These are phyloP conservation scores for Rhinophrynus dorsalis DNA, from an alignment of 2,797 vertebrate genomes.

Conservation along the genomic window DNA sequence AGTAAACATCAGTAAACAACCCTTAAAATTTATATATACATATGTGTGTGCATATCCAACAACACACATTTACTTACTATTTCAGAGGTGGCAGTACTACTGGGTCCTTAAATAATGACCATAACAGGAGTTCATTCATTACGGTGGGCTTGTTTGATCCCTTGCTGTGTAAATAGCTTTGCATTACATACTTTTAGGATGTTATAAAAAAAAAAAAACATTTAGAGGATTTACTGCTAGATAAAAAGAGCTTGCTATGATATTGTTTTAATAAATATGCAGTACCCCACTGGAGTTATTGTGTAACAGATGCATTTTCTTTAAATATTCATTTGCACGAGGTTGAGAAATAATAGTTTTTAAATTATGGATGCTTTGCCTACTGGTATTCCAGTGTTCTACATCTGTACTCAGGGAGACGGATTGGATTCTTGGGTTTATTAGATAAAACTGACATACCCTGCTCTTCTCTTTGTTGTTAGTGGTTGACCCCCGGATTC, in stretches of 20 bases:
- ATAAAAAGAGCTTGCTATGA: conserved; percentile 19
- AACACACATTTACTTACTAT: conserved; percentile 25
- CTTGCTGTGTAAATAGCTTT: not conserved
- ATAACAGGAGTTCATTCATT: conserved; percentile 21
- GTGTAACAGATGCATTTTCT: conserved; percentile 45
- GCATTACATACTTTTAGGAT: conserved; percentile 31
- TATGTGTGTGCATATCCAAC: conserved; percentile 4
- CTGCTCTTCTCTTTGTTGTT: too few species aligned
- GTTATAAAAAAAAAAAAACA: conserved; percentile 34
- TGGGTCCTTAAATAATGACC: conserved; percentile 42
- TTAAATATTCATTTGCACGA: conserved; percentile 38
- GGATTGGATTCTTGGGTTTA: not conserved
- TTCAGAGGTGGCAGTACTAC: conserved; percentile 29
- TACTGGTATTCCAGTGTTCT: not conserved
- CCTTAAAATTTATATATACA: conserved; percentile 23
- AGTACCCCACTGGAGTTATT: conserved; percentile 12
- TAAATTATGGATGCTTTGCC: conserved; percentile 32
- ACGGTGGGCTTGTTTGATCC: not conserved
- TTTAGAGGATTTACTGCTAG: conserved; percentile 37
- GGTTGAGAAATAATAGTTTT: conserved; percentile 29
- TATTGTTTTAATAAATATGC: conserved; percentile 43
- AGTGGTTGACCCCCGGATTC: too few species aligned
- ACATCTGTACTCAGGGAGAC: not conserved
- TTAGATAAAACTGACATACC: too few species aligned
- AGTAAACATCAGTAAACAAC: conserved; percentile 31